Conservation (phyloP, 2,888 invertebrate genomes). For the Unio pictorum region DNA sequence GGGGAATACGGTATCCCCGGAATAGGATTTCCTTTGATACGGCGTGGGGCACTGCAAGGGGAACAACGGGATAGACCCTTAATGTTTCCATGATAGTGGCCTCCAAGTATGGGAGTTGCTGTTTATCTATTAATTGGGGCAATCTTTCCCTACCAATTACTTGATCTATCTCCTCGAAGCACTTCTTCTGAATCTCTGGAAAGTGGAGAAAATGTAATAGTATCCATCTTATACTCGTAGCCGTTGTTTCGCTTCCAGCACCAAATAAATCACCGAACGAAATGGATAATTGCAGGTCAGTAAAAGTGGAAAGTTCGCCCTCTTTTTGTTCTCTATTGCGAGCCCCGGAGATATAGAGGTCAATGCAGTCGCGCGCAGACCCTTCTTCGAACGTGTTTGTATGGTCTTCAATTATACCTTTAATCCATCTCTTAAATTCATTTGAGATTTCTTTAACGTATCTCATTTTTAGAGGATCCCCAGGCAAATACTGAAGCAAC, state of each 20-base stretch:
- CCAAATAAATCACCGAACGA: conserved; percentile 43
- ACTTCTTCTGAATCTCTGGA: conserved; percentile 74
- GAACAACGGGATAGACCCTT: conserved; percentile 48
- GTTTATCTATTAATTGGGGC: conserved; percentile 37
- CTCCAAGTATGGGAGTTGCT: conserved; percentile 45
- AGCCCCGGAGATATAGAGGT: conserved; percentile 12
- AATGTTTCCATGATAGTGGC: conserved; percentile 58
- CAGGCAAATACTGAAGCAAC: conserved; percentile 16
- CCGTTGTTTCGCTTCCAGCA: conserved; percentile 78
- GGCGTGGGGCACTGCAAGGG: conserved; percentile 41
- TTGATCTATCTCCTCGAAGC: conserved; percentile 40
- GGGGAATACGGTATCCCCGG: conserved; percentile 59
- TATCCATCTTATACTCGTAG: conserved; percentile 88
- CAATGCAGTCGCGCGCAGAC: conserved; percentile 11
- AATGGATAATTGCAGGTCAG: conserved; percentile 27
- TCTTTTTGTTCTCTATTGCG: not conserved
- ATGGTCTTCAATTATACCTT: conserved; percentile 8
- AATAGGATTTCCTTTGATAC: conserved; percentile 48
- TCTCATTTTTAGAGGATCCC: conserved; percentile 16
- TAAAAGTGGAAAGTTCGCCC: not conserved
- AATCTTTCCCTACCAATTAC: conserved; percentile 63
- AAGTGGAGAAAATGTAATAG: conserved; percentile 85
- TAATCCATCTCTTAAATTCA: conserved; percentile 5
- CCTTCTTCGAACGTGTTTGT: conserved; percentile 6
- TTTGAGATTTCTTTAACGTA: not conserved